These are phyloP conservation scores for Aulostomus chinensis DNA, from an alignment of 2,797 vertebrate genomes.

Conservation along the genomic window DNA sequence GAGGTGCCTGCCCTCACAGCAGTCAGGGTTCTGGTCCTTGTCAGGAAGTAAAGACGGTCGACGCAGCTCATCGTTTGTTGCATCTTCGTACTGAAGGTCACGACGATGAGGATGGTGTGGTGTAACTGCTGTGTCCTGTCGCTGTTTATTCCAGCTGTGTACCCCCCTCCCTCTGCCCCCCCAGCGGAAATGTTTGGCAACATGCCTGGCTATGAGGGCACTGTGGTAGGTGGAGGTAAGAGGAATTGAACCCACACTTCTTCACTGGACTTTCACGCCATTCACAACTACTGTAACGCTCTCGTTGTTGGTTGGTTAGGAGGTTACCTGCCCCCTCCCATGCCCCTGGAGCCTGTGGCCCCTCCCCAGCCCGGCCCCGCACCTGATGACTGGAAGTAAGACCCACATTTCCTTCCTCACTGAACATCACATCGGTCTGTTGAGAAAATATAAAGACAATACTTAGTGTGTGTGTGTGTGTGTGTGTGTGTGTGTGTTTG, in stretches of 20 bases:
- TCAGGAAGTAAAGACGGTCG: no score
- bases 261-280: not conserved
- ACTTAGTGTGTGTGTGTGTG: not conserved
- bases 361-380: conserved; percentile 42
- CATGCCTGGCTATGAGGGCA: conserved; percentile 63
- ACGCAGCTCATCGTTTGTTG: no score
- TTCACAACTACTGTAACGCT: not conserved
- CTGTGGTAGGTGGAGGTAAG: conserved; percentile 50
- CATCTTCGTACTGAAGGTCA: no score
- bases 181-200: conserved; percentile 38
- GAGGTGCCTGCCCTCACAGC: no score
- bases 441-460: no score
- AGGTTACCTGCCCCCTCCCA: conserved; percentile 67
- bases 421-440: not conserved
- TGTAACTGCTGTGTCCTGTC: not conserved
- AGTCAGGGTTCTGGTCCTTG: no score
- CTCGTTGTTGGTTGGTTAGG: conserved; percentile 31
- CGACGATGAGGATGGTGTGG: no score
- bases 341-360: conserved; percentile 45
- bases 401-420: not conserved
- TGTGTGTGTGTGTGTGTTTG: conserved; percentile 1
- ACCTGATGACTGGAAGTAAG: conserved; percentile 53
- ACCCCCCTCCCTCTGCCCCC: conserved; percentile 25
- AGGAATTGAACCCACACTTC: not conserved
- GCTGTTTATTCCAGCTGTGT: conserved; percentile 31